Evolutionary conservation across 2,888 invertebrate genomes (phyloP).

Genomic region (Norana najaformis): DNA sequence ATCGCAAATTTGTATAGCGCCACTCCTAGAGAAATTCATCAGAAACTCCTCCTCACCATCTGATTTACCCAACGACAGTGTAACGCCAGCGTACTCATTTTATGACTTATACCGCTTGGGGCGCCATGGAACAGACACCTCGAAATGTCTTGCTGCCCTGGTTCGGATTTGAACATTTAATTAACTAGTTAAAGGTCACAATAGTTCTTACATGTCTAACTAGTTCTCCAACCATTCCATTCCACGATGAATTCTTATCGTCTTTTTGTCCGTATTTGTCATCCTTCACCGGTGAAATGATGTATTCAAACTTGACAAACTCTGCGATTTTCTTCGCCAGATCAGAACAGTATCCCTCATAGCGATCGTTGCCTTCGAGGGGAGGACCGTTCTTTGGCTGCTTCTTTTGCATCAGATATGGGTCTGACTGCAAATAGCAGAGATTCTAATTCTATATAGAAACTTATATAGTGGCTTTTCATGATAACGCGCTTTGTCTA

Average conservation of each 20-base stretch:
- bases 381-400: slow-evolving; percentile 47
- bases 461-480: background rate
- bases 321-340: slow-evolving; percentile 60
- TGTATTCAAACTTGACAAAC: slow-evolving; percentile 61
- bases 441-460: background rate
- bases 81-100: too few relatives aligned
- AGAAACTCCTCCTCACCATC: too few relatives aligned
- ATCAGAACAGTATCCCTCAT: slow-evolving; percentile 67
- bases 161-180: background rate
- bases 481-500: too few relatives aligned
- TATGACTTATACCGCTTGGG: too few relatives aligned
- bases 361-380: slow-evolving; percentile 72
- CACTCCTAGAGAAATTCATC: too few relatives aligned
- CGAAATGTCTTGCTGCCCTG: too few relatives aligned
- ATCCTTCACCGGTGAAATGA: slow-evolving; percentile 45
- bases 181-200: background rate
- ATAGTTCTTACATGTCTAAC: slow-evolving; percentile 52
- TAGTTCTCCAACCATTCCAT: slow-evolving; percentile 60
- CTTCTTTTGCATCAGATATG: slow-evolving; percentile 53
- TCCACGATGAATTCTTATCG: slow-evolving; percentile 54
- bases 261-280: slow-evolving; percentile 44
- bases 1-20: background rate
- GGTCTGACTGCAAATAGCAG: slow-evolving; percentile 51
- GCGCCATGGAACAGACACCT: too few relatives aligned
- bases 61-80: too few relatives aligned